Base-by-base conservation (phyloP, 2,113 vertebrate species). In the Carettochelys insculpta region DNA sequence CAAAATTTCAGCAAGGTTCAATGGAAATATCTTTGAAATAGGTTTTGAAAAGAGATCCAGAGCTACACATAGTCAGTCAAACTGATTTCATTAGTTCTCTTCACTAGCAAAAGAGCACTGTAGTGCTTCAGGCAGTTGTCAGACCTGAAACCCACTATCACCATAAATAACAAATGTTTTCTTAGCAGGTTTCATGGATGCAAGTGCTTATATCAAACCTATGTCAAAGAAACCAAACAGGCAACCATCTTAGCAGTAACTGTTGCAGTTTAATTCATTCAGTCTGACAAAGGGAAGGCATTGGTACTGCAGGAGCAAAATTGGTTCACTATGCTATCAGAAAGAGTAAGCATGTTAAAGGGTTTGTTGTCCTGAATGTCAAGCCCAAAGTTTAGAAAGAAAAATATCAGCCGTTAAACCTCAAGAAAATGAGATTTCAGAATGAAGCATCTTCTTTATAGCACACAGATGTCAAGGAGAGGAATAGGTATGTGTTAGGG, bases 71-170 rank as follows among this genome's bases (percentile, higher is more conserved):
- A 71, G 45, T 82, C 95, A 88, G 88, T 91, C 94, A 86, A 0
- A 79, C 45, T 1, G 65, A 71, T 91, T 94, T 96, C 94, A 82
- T 88, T 79, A 94, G 84, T 83, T 91, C 84, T 93, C 79, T 90
- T 90, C 54, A 1, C 4, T 38, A 9, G 82, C 85, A 34, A 77
- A 58, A 43, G 80, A 91, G 73, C 89, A 5, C 65, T 7, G 34
- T 3, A 4, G 16, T 1, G 95, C 92, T 76, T 45, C 11, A 7
- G 88, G 94, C 92, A 45, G 82, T 50, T 88, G 95, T 96, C 95
- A 96, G 88, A 87, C 82, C 92, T 0, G 1, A 82, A 90, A 76
- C 65, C 51, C 0, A 0, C 86, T 3, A 2, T 71, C 53, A 0
- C 61, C 80, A 4, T 24, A 10, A 92, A 82, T 87, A 82, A 13